Base-by-base conservation (phyloP, 2,797 vertebrate genomes). In the Apogon hyalosoma region DNA sequence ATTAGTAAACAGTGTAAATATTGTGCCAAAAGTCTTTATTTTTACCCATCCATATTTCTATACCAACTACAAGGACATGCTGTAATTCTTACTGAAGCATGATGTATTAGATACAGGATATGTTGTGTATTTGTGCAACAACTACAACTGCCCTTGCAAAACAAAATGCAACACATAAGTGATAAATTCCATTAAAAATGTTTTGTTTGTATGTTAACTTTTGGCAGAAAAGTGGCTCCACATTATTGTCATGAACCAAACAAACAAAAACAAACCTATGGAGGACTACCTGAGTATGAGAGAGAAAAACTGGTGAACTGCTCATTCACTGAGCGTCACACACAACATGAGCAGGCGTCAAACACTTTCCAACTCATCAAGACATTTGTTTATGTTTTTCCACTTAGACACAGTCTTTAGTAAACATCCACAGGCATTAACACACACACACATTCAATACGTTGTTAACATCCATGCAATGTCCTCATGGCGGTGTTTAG, bases 381-480 rank as follows among this genome's bases (percentile, higher is more conserved):
- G 16, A 18, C 16, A 8, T 18, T 46, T 16, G 10, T 10, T 15
- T 43, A 6, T 3, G 4, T n/a, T 15, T 46, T 46, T 9, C 16
- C 5, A n/a, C 6, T 24, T 39, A 2, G 24, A 28, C 7, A 49
- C 47, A 41, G 18, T 12, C 13, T 11, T 65, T 21, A 18, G 54
- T 51, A 2, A 62, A 43, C 68, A 79, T 53, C 28, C 42, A 36
- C 0, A 15, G 18, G 9, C 14, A 62, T 68, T 21, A 73, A 53
- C 1, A 57, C 50, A 58, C 46, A 58, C 46, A 43, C 46, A 47
- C 45, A 43, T 50, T 55, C 41, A 40, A 10, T 24, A 36, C 46
- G 51, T 38, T 75, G 50, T 47, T 40, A 50, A 41, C 19, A 3
- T 57, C 64, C 86, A 91, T 90, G 90, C 90, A 73, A 3, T 42